Evolutionary conservation across 2,797 vertebrate genomes (phyloP).

Genomic region (Spinus pinus): DNA sequence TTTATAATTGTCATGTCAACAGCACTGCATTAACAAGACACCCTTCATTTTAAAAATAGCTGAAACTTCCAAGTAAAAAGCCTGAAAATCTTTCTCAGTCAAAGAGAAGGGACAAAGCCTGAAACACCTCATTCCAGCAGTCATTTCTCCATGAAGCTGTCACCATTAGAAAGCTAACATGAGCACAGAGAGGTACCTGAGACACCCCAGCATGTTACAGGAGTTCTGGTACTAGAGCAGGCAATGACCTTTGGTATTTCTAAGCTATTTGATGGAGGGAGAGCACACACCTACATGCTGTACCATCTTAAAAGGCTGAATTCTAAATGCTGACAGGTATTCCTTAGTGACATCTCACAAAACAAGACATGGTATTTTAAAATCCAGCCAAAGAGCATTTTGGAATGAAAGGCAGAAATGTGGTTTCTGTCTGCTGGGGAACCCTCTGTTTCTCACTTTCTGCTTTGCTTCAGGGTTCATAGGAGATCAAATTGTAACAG

Average conservation of each 20-base stretch:
- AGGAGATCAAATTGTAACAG: neutral
- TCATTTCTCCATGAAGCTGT: neutral
- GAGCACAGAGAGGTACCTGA: neutral
- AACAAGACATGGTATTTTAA: neutral
- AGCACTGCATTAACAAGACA: neutral
- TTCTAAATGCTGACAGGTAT: conserved; percentile 34
- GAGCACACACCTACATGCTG: neutral
- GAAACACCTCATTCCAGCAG: neutral
- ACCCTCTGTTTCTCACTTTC: neutral
- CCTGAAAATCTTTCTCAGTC: neutral
- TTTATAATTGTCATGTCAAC: neutral
- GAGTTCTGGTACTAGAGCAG: neutral
- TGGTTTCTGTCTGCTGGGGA: neutral
- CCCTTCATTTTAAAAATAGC: neutral
- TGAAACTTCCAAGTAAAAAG: neutral
- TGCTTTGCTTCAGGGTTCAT: neutral
- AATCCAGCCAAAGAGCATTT: neutral
- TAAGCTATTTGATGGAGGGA: neutral
- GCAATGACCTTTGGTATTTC: conserved; percentile 45
- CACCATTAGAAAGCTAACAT: neutral
- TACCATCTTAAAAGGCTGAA: neutral
- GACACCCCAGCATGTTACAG: neutral
- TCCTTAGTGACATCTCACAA: neutral
- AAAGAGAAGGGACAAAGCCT: neutral
- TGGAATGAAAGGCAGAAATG: neutral